Conservation (phyloP, 2,888 invertebrate genomes). For the Callimorpha dominula region DNA sequence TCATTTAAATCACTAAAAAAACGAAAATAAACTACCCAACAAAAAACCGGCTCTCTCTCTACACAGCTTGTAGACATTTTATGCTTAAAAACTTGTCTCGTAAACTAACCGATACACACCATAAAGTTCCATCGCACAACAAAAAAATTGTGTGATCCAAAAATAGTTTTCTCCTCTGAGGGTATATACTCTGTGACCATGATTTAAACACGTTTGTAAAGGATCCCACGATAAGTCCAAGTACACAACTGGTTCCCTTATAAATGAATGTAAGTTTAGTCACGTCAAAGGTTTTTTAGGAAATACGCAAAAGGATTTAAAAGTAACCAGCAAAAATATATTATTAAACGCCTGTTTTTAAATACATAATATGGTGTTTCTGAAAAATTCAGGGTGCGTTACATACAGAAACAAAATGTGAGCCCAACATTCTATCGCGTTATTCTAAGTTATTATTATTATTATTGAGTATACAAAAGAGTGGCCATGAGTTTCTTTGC, state of each 20-base stretch:
- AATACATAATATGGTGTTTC: too few relatives aligned
- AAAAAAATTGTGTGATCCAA: conserved; percentile 6
- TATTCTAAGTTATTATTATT: too few relatives aligned
- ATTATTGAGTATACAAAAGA: too few relatives aligned
- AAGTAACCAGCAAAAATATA: too few relatives aligned
- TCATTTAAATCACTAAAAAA: neutral
- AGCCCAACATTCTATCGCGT: too few relatives aligned
- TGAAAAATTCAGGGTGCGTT: too few relatives aligned
- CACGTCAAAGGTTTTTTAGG: too few relatives aligned
- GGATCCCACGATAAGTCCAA: neutral
- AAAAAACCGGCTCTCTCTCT: neutral
- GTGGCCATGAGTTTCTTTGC: too few relatives aligned
- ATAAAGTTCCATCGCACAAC: neutral
- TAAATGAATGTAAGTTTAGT: neutral
- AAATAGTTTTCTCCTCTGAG: conserved; percentile 2
- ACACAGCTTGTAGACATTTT: neutral
- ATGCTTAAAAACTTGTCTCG: neutral
- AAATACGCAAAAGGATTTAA: too few relatives aligned
- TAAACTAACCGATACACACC: neutral
- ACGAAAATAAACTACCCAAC: neutral
- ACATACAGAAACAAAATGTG: too few relatives aligned
- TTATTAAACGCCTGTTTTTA: too few relatives aligned
- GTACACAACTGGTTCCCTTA: neutral
- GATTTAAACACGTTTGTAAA: neutral
- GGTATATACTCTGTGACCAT: neutral